Percentiles rank a stretch among this genome's conserved stretches.
These are phyloP conservation scores for Oreochromis tanganicae DNA, from an alignment of 2,113 vertebrate genomes.

Conservation along the genomic window DNA sequence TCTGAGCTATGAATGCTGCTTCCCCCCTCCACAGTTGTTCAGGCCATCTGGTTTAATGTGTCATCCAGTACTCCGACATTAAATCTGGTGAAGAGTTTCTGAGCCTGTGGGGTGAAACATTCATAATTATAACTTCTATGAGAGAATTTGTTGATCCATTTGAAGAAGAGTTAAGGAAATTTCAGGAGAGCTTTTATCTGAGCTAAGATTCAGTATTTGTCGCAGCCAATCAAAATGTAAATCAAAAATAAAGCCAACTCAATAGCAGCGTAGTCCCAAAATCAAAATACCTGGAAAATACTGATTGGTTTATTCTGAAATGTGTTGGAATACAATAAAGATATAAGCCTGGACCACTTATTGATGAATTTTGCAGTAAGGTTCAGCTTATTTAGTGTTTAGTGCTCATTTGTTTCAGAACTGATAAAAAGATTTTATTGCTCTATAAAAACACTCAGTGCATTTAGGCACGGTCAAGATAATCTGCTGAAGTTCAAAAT, in stretches of 20 bases:
- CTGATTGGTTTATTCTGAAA: not conserved
- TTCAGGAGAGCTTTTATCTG: not conserved
- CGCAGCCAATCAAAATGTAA: not conserved
- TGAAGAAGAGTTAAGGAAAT: not conserved
- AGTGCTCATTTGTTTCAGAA: not conserved
- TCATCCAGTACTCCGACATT: not conserved
- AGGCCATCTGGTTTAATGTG: not conserved
- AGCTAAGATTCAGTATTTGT: not conserved
- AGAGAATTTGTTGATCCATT: not conserved
- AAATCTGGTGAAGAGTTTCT: not conserved
- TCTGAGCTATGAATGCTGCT: not conserved
- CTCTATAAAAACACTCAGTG: not conserved
- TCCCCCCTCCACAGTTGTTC: not conserved
- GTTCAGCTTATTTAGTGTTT: not conserved
- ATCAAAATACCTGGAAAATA: not conserved
- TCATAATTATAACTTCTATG: not conserved
- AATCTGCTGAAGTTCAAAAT: not conserved
- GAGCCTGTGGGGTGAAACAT: not conserved
- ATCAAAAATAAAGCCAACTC: not conserved
- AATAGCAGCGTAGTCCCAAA: not conserved
- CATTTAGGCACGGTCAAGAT: not conserved
- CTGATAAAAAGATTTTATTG: not conserved
- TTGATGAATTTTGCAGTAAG: not conserved
- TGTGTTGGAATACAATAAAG: not conserved
- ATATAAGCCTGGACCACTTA: not conserved